Conservation (phyloP, 2,888 invertebrate species). For the Thalpophila matura region DNA sequence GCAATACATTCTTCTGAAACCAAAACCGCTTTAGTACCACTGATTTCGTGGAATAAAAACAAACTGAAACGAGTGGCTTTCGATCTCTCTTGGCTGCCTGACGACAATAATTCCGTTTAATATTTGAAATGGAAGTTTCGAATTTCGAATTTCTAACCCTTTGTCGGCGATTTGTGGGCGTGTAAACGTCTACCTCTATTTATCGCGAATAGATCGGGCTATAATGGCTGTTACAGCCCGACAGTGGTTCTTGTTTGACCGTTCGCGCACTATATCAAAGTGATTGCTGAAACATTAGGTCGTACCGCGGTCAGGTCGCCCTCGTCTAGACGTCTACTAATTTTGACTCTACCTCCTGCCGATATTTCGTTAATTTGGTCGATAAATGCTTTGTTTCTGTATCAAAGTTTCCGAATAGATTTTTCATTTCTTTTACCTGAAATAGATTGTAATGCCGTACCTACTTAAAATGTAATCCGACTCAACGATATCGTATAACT, state of each 20-base stretch:
- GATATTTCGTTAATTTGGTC: slow-evolving; percentile 45
- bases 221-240: slow-evolving; percentile 70
- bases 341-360: slow-evolving; percentile 68
- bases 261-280: slow-evolving; percentile 78
- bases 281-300: slow-evolving; percentile 79
- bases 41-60: slow-evolving; percentile 39
- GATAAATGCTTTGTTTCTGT: slow-evolving; percentile 37
- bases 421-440: background rate
- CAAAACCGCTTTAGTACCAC: slow-evolving; percentile 47
- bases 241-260: slow-evolving; percentile 72
- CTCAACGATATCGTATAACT: no score
- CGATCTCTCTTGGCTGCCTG: slow-evolving; percentile 35
- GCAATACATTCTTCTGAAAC: slow-evolving; percentile 66
- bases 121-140: slow-evolving; percentile 62
- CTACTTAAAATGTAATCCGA: background rate
- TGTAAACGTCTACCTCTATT: slow-evolving; percentile 68
- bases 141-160: slow-evolving; percentile 70
- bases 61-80: slow-evolving; percentile 33
- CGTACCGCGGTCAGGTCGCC: slow-evolving; percentile 74
- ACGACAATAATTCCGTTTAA: slow-evolving; percentile 52
- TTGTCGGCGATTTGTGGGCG: slow-evolving; percentile 67
- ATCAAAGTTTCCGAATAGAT: background rate
- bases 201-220: slow-evolving; percentile 74
- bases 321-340: slow-evolving; percentile 77
- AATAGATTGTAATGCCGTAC: background rate